Conservation (phyloP, 2,113 vertebrate species). For the Crotalus helleri region DNA sequence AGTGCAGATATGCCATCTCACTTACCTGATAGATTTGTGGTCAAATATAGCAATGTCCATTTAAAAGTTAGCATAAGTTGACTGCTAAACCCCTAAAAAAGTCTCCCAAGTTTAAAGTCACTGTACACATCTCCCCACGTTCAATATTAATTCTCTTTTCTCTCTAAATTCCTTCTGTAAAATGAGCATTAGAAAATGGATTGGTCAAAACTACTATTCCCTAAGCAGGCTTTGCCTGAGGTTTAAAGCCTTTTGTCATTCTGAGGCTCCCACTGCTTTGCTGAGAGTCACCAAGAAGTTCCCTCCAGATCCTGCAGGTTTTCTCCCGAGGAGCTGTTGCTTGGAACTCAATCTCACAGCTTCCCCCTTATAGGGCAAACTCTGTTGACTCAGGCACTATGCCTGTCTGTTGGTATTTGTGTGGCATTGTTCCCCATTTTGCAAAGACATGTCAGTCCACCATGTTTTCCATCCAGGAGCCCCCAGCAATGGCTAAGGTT, state of each 20-base stretch:
- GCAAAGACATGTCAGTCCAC: not conserved
- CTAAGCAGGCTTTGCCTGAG: not conserved
- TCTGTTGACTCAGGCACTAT: not conserved
- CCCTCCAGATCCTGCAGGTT: not conserved
- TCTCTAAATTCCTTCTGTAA: not conserved
- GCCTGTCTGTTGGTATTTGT: not conserved
- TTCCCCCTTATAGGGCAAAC: not conserved
- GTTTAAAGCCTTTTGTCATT: not conserved
- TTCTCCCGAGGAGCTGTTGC: not conserved
- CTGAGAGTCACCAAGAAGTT: not conserved
- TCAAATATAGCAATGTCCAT: not conserved
- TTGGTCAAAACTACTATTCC: not conserved
- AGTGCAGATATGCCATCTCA: not conserved
- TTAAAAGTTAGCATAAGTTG: not conserved
- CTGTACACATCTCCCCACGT: not conserved
- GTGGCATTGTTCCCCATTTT: not conserved
- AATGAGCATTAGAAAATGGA: not conserved
- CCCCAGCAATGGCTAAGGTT: not conserved
- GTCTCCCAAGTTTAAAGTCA: not conserved
- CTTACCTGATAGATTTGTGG: not conserved
- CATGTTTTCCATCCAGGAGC: not conserved
- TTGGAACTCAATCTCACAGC: not conserved
- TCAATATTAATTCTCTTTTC: not conserved
- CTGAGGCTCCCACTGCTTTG: not conserved
- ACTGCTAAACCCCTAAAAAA: not conserved